phyloP scores from a whole-genome alignment of 1,140 invertebrate genomes.

The Cyclargus thomasi region DNA sequence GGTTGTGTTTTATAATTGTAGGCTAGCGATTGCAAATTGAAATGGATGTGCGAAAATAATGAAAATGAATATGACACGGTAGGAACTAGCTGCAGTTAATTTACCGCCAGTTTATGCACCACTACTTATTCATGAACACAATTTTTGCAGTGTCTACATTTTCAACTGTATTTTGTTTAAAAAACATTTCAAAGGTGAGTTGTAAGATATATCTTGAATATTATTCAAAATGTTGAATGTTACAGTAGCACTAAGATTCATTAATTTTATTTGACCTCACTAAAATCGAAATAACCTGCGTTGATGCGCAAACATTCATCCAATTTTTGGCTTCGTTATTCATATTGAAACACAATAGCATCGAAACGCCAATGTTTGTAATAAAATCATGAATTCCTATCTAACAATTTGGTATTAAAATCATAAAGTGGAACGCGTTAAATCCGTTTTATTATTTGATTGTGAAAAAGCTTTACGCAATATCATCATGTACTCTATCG shows the following conservation, averaged over 20 bases:
- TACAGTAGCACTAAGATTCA: no score
- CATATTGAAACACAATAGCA: not conserved
- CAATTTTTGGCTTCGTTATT: not conserved
- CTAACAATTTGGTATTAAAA: conserved; percentile 16
- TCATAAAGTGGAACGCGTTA: conserved; percentile 11
- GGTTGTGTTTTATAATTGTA: not conserved
- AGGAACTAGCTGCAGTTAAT: not conserved
- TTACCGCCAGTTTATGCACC: not conserved
- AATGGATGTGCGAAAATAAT: conserved; percentile 2
- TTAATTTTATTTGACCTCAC: no score
- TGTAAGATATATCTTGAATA: no score
- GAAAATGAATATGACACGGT: not conserved
- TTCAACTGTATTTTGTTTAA: not conserved
- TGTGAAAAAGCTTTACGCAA: not conserved
- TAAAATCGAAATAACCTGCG: not conserved
- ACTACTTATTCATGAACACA: not conserved
- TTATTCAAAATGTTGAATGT: no score
- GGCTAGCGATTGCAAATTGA: not conserved
- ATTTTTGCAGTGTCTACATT: not conserved
- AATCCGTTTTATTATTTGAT: conserved; percentile 14
- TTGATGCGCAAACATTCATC: not conserved
- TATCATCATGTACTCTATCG: conserved; percentile 17
- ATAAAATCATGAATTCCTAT: conserved; percentile 13
- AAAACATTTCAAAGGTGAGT: no score
- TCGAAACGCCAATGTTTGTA: conserved; percentile 6